Percentiles rank a stretch among this genome's conserved stretches.
phyloP scores from a whole-genome alignment of 30 jellyfish, hydroid and myxozoan species.

The Rhopilema esculentum region DNA sequence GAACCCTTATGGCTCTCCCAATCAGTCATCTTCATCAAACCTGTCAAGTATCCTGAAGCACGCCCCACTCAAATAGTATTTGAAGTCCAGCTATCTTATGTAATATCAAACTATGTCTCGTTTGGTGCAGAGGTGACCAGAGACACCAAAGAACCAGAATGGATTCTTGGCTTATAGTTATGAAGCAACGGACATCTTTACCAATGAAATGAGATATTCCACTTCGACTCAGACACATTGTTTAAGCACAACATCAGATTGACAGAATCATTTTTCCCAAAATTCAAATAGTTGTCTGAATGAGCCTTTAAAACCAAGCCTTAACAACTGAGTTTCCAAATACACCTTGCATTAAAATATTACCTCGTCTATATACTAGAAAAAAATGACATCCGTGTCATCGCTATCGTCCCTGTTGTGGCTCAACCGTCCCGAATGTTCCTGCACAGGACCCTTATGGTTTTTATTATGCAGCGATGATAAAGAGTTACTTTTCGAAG shows the following conservation, averaged over 20 bases:
- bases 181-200: too few species aligned
- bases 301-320: background rate
- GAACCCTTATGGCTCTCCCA: too few species aligned
- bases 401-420: slow-evolving; percentile 32
- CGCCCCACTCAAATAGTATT: too few species aligned
- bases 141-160: too few species aligned
- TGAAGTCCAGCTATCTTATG: too few species aligned
- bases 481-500: slow-evolving; percentile 32
- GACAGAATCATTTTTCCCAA: background rate
- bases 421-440: slow-evolving; percentile 6
- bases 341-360: background rate
- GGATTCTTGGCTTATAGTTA: too few species aligned
- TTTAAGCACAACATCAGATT: slow-evolving; percentile 28
- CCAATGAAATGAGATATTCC: too few species aligned
- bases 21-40: too few species aligned
- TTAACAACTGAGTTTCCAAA: background rate
- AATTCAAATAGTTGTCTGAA: background rate
- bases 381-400: slow-evolving; percentile 63
- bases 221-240: background rate
- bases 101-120: too few species aligned
- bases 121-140: too few species aligned
- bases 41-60: too few species aligned
- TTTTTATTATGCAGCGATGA: slow-evolving; percentile 52
- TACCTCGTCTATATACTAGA: slow-evolving; percentile 28
- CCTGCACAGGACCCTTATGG: slow-evolving; percentile 39